Percentiles rank a stretch among this genome's conserved stretches.
phyloP scores from a whole-genome alignment of 2,888 invertebrate genomes.

The Tipula vernalis region DNA sequence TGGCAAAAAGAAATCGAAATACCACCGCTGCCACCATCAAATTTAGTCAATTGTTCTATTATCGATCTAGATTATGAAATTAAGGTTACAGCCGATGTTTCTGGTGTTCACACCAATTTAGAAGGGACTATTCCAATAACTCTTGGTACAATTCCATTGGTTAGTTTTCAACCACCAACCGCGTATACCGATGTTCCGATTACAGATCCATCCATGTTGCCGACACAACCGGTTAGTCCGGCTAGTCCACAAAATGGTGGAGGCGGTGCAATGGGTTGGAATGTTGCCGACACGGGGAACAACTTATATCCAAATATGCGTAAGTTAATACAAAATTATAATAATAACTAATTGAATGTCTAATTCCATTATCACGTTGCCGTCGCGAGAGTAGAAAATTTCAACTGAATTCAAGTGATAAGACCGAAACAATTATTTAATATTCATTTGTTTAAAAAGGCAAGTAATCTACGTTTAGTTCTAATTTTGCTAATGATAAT shows the following conservation, averaged over 20 bases:
- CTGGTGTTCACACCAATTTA: constrained; percentile 53
- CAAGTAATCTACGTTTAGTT: too few species aligned
- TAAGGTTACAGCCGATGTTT: constrained; percentile 48
- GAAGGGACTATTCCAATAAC: constrained; percentile 51
- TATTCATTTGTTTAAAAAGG: too few species aligned
- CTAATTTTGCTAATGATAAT: too few species aligned
- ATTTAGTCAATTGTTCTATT: constrained; percentile 59
- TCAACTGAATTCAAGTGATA: not conserved
- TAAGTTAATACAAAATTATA: constrained; percentile 27
- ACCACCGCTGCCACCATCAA: constrained; percentile 65
- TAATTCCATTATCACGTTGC: not conserved
- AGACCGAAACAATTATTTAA: not conserved
- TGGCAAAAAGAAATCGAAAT: constrained; percentile 53
- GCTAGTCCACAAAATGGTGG: constrained; percentile 30
- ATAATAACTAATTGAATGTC: not conserved
- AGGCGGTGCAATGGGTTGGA: constrained; percentile 35
- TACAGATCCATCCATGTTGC: constrained; percentile 32
- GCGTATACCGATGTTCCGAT: constrained; percentile 31
- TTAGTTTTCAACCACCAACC: constrained; percentile 37
- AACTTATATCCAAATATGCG: constrained; percentile 40
- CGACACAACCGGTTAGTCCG: constrained; percentile 35
- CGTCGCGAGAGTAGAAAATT: not conserved
- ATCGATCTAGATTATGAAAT: constrained; percentile 61
- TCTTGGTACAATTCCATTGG: constrained; percentile 62
- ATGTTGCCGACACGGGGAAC: constrained; percentile 25